These are phyloP conservation scores for Drosophila asahinai DNA, from an alignment of 1,140 invertebrate genomes.

Conservation along the genomic window DNA sequence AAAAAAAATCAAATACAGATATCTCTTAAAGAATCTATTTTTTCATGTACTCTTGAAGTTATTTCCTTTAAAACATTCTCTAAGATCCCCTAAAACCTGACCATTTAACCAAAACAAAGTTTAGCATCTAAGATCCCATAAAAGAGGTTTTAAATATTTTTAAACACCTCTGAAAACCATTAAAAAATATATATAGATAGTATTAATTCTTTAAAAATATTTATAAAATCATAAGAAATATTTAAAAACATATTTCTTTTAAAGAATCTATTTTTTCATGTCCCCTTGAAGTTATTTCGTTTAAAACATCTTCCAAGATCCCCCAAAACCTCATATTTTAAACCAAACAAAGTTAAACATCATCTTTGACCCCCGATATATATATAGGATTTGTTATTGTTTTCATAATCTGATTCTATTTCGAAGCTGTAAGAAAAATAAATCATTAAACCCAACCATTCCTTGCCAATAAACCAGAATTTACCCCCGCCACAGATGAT, in stretches of 20 bases:
- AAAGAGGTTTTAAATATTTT: no score
- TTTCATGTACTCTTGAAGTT: background rate
- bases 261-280: no score
- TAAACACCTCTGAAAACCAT: no score
- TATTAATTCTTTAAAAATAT: no score
- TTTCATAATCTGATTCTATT: constrained; percentile 11
- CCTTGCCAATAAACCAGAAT: constrained; percentile 34
- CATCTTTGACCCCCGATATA: background rate
- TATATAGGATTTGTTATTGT: constrained; percentile 16
- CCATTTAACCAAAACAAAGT: background rate
- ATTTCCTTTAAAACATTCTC: background rate
- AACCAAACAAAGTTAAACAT: background rate
- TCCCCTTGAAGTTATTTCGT: background rate
- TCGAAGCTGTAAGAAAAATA: constrained; percentile 12
- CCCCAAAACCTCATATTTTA: no score
- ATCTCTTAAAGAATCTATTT: background rate
- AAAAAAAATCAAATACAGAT: background rate
- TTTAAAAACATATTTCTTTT: background rate
- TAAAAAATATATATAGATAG: no score
- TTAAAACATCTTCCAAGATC: background rate
- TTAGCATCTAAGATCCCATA: background rate
- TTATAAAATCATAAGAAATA: background rate
- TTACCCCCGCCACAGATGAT: constrained; percentile 4
- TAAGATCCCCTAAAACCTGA: background rate
- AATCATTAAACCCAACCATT: constrained; percentile 34